Evolutionary conservation across 1,140 invertebrate species (phyloP), one percentile per base, ranked within the genome.

Genomic region (Zaprionus ghesquierei): DNA sequence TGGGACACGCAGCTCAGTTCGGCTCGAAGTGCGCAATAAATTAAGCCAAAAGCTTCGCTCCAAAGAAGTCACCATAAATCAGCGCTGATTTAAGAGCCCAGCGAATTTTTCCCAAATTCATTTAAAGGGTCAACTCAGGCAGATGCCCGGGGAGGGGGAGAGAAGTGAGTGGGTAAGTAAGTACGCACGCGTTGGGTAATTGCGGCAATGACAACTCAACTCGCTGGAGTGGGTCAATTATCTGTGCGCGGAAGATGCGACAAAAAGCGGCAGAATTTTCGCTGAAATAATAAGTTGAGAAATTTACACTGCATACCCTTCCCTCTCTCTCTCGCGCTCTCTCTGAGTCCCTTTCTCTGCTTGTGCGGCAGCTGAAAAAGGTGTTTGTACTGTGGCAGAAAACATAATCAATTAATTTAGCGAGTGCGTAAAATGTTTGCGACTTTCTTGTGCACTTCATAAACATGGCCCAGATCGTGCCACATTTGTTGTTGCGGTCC

Each of bases 351-450:
- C n/a, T n/a, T n/a, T n/a, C n/a, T 10, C 9, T 31, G 2, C 29
- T 31, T 29, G n/a, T n/a, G n/a, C n/a, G n/a, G n/a, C 20, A 18
- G 23, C 8, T 9, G 10, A 9, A 49, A 56, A 69, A 31, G 59
- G 59, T 51, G 49, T 53, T 69, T 35, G 50, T 63, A 49, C 62
- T 35, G 54, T 35, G 31, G 27, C 18, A 35, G 22, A 38, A 44
- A 72, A 68, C 69, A 72, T 72, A 72, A 72, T 72, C 69, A 72
- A 72, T 72, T 72, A 72, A 72, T 72, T 72, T 68, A 60, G 54
- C 49, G 54, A 68, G 69, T 53, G 69, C 49, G 63, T 49, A 72
- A 72, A 72, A 68, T 72, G 63, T 72, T 71, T 63, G 54, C 62
- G 63, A 66, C 63, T 72, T 60, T 66, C 22, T 59, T 29, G 35